These are phyloP conservation scores for Hylia prasina DNA, from an alignment of 2,113 vertebrate species.

Conservation along the genomic window DNA sequence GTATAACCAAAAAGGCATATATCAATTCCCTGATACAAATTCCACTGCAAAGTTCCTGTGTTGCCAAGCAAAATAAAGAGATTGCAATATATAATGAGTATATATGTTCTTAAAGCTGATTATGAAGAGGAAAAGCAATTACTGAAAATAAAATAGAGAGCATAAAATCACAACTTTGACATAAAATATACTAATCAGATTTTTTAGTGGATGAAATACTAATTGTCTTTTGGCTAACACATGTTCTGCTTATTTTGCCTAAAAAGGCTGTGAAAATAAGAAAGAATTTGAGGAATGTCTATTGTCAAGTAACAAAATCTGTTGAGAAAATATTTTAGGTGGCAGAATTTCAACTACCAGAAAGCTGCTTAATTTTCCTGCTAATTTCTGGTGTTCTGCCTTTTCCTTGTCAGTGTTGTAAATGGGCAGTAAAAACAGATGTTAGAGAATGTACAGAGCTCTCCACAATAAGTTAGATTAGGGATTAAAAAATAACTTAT, in stretches of 20 bases:
- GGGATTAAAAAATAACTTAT: neutral
- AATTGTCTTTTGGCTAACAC: constrained; percentile 5
- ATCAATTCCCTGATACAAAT: neutral
- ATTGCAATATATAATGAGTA: neutral
- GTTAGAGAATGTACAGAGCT: neutral
- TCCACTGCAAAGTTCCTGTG: neutral
- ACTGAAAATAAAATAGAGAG: neutral
- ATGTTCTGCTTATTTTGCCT: constrained; percentile 23
- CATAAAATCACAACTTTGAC: neutral
- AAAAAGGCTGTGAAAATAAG: neutral
- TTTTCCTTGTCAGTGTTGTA: neutral
- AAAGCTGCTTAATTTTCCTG: neutral
- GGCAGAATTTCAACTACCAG: neutral
- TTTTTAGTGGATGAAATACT: neutral
- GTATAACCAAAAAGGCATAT: neutral
- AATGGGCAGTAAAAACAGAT: neutral
- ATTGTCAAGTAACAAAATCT: constrained; percentile 8
- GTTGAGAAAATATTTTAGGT: neutral
- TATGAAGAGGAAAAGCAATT: neutral
- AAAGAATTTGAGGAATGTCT: constrained; percentile 10
- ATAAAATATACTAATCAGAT: neutral
- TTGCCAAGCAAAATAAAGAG: neutral
- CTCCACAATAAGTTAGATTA: neutral
- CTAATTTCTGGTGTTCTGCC: neutral
- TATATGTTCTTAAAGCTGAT: neutral